phyloP scores from a whole-genome alignment of 2,113 vertebrate species.

The Stomatorhinus ivindoensis region DNA sequence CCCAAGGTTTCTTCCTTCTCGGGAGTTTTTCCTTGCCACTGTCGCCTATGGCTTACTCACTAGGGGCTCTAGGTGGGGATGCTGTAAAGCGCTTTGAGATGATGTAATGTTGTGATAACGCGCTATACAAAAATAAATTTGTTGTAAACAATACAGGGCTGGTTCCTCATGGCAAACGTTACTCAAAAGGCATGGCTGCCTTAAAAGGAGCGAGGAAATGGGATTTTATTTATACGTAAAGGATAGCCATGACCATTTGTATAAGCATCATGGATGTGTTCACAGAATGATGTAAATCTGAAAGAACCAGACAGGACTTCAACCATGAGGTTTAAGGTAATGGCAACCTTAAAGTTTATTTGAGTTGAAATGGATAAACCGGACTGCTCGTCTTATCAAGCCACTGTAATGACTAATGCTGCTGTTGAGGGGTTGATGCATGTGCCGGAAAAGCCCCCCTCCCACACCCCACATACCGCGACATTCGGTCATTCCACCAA shows the following conservation, averaged over 20 bases:
- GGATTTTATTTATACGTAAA: background rate
- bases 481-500: constrained; percentile 24
- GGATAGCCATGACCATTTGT: background rate
- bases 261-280: background rate
- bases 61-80: too few relatives aligned
- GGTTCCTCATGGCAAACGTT: background rate
- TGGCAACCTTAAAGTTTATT: constrained; percentile 55
- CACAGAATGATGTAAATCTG: background rate
- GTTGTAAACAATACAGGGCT: background rate
- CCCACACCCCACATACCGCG: background rate
- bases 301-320: constrained; percentile 15
- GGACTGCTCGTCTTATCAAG: constrained; percentile 28
- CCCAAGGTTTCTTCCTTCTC: too few relatives aligned
- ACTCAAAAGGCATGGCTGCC: background rate
- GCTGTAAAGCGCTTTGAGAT: too few relatives aligned
- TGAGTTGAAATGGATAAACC: constrained; percentile 41
- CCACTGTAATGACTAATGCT: constrained; percentile 16
- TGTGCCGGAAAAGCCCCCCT: constrained; percentile 19
- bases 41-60: too few relatives aligned
- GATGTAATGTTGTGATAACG: too few relatives aligned
- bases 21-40: too few relatives aligned
- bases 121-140: too few relatives aligned
- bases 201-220: background rate
- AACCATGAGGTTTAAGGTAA: constrained; percentile 35
- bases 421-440: constrained; percentile 19